These are phyloP conservation scores for Dendroctonus ponderosae DNA, from an alignment of 1,140 invertebrate species.

Conservation along the genomic window DNA sequence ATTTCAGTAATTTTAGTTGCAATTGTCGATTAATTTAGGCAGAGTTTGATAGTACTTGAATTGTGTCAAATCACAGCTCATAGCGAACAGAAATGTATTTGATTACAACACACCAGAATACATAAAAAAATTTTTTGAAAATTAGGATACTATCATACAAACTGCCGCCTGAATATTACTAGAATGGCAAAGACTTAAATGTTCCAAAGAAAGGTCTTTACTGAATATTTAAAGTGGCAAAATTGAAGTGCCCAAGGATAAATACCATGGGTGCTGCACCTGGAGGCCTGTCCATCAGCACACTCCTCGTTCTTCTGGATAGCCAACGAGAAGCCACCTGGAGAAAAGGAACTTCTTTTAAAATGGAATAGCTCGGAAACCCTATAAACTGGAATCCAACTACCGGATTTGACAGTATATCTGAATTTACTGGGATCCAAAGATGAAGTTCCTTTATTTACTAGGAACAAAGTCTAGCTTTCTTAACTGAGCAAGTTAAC, in stretches of 20 bases:
- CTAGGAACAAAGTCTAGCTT: slow-evolving; percentile 18
- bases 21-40: no score
- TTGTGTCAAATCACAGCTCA: slow-evolving; percentile 1
- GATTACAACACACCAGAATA: slow-evolving; percentile 19
- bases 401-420: slow-evolving; percentile 30
- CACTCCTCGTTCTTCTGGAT: slow-evolving; percentile 42
- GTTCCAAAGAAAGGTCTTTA: slow-evolving; percentile 54
- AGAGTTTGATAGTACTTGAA: no score
- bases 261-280: slow-evolving; percentile 62
- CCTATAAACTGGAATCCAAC: slow-evolving; percentile 49
- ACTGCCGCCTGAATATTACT: slow-evolving; percentile 5
- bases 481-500: neutral
- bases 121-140: slow-evolving; percentile 9
- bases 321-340: slow-evolving; percentile 48
- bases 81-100: slow-evolving; percentile 15
- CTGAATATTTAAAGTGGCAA: slow-evolving; percentile 48
- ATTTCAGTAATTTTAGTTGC: no score
- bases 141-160: slow-evolving; percentile 22
- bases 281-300: slow-evolving; percentile 51
- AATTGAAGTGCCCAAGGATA: slow-evolving; percentile 61
- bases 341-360: slow-evolving; percentile 53
- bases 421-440: slow-evolving; percentile 16
- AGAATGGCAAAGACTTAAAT: slow-evolving; percentile 36
- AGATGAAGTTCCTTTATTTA: slow-evolving; percentile 23
- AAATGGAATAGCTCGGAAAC: slow-evolving; percentile 48